A percentile compares a stretch with the other conserved stretches of the same genome.
These are phyloP conservation scores for Leptobrachium ailaonicum DNA, from an alignment of 2,113 vertebrate genomes.

Conservation along the genomic window DNA sequence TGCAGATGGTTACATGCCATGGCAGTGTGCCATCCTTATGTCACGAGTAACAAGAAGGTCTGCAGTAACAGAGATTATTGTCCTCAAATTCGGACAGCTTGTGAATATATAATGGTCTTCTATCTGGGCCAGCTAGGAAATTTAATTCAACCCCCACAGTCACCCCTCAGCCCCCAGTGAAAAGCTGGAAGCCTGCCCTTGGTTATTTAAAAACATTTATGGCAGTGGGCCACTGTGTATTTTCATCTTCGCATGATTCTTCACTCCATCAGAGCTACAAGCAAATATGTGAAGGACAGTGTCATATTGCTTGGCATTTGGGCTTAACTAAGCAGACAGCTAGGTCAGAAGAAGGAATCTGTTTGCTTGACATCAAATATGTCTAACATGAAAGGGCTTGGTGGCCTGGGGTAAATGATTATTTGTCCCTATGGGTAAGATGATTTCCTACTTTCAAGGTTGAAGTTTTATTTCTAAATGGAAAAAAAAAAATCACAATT, in stretches of 20 bases:
- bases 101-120: too few relatives aligned
- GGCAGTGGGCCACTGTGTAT: not conserved
- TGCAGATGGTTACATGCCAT: too few relatives aligned
- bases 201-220: conserved; percentile 7
- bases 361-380: conserved; percentile 21
- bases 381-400: not conserved
- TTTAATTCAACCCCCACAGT: not conserved
- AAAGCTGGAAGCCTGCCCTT: not conserved
- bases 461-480: conserved; percentile 7
- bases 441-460: not conserved
- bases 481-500: too few relatives aligned
- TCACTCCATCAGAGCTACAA: conserved; percentile 20
- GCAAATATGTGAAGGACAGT: conserved; percentile 1
- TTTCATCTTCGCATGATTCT: not conserved
- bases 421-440: conserved; percentile 15
- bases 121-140: not conserved
- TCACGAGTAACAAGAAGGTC: too few relatives aligned
- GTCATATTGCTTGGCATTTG: conserved; percentile 27
- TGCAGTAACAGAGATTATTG: too few relatives aligned
- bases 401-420: conserved; percentile 16
- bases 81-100: too few relatives aligned
- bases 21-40: too few relatives aligned
- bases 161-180: not conserved
- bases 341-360: conserved; percentile 21
- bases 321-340: conserved; percentile 26